Percentiles rank a stretch among this genome's conserved stretches.
Evolutionary conservation across 2,113 vertebrate species (phyloP).

Genomic region (Marmota monax): DNA sequence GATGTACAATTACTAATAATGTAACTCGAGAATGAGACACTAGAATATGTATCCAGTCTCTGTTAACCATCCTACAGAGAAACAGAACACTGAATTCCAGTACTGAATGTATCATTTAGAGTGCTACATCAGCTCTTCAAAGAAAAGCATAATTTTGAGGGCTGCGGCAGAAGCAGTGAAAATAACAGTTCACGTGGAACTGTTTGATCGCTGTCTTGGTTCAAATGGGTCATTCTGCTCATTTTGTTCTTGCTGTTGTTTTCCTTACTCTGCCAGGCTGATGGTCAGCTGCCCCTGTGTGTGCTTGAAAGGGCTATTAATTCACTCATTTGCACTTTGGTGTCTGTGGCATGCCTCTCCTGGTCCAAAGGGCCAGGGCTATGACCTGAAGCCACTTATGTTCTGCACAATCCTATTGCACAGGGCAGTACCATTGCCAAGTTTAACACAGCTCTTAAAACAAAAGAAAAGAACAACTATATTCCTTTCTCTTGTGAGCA

Average conservation of each 20-base stretch:
- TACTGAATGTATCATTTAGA: constrained; percentile 61
- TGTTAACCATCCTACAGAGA: constrained; percentile 68
- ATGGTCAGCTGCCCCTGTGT: not conserved
- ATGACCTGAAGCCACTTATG: not conserved
- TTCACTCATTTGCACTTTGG: not conserved
- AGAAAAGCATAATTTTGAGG: not conserved
- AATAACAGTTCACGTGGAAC: constrained; percentile 1
- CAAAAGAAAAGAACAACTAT: not conserved
- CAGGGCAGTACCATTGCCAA: not conserved
- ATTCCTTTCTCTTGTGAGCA: not conserved
- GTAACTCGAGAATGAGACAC: constrained; percentile 52
- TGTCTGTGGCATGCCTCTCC: not conserved
- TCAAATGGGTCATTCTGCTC: not conserved
- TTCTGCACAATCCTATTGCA: not conserved
- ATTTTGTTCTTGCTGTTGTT: not conserved
- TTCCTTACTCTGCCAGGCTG: not conserved
- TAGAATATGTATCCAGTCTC: constrained; percentile 51
- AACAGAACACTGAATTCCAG: constrained; percentile 62
- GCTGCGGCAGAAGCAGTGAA: constrained; percentile 35
- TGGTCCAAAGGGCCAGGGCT: not conserved
- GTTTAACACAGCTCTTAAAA: not conserved
- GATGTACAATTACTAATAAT: constrained; percentile 69
- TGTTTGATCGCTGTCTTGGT: not conserved
- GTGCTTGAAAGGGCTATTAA: not conserved
- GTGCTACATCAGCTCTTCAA: constrained; percentile 58